phyloP scores from a whole-genome alignment of 2,797 vertebrate species.

The Gymnothorax javanicus region DNA sequence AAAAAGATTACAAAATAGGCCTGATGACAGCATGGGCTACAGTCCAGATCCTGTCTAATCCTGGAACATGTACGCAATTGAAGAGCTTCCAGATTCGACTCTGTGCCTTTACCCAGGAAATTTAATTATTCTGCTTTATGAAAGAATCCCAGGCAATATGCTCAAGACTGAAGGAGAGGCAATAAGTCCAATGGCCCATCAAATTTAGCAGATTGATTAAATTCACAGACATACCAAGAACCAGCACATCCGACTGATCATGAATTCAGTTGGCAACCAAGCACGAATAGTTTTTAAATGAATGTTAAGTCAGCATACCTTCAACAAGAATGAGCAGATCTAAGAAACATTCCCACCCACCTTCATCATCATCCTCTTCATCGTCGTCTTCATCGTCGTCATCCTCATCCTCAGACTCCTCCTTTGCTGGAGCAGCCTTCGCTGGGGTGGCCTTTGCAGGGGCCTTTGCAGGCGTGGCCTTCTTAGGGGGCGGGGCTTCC shows the following conservation, averaged over 20 bases:
- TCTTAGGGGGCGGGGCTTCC: slow-evolving; percentile 67
- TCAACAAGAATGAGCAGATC: not conserved
- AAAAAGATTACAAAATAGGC: too few relatives aligned
- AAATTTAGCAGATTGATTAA: not conserved
- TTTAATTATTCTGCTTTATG: too few relatives aligned
- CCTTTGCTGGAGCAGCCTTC: slow-evolving; percentile 52
- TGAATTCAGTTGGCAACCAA: not conserved
- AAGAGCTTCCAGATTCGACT: too few relatives aligned
- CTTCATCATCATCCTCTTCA: slow-evolving; percentile 54
- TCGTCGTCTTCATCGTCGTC: slow-evolving; percentile 57
- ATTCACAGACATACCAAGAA: not conserved
- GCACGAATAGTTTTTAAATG: not conserved
- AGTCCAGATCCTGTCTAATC: too few relatives aligned
- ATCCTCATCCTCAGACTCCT: slow-evolving; percentile 56
- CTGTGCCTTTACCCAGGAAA: too few relatives aligned
- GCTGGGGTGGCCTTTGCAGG: slow-evolving; percentile 45
- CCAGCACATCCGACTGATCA: not conserved
- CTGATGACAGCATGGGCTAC: too few relatives aligned
- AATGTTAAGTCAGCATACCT: not conserved
- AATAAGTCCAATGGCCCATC: not conserved
- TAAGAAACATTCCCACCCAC: not conserved
- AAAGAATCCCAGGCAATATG: too few relatives aligned
- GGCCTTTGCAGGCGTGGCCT: slow-evolving; percentile 43
- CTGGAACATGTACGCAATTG: too few relatives aligned
- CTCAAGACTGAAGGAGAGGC: not conserved